phyloP scores from a whole-genome alignment of 2,797 vertebrate genomes.

The Lophura swinhoii region DNA sequence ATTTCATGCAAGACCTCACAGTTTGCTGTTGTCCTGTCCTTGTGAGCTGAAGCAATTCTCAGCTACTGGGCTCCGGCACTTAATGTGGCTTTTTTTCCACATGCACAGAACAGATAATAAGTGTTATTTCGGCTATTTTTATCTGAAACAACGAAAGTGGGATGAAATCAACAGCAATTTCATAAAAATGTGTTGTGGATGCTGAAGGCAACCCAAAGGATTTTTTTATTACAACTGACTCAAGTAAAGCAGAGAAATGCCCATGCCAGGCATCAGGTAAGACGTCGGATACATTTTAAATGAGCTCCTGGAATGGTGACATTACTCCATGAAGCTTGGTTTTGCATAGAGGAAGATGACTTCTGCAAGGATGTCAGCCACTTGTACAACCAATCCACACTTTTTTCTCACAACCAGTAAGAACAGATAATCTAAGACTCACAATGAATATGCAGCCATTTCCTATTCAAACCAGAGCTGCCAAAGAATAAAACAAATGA shows the following conservation, averaged over 20 bases:
- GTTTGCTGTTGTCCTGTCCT: neutral
- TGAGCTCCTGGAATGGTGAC: neutral
- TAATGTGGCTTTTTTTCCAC: neutral
- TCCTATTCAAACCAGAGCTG: neutral
- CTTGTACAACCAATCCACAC: neutral
- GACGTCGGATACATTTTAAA: neutral
- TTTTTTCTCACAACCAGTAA: neutral
- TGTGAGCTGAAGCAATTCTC: neutral
- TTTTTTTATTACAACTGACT: neutral
- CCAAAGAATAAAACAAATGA: neutral
- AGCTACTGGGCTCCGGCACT: neutral
- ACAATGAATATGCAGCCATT: neutral
- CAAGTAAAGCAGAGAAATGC: neutral
- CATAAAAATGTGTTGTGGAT: neutral
- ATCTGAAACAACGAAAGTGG: neutral
- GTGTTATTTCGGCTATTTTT: neutral
- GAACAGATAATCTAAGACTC: neutral
- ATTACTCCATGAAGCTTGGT: neutral
- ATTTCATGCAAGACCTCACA: accelerated
- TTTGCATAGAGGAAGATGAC: neutral
- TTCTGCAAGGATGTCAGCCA: neutral
- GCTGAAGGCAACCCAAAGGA: neutral
- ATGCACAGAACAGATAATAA: neutral
- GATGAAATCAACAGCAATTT: neutral
- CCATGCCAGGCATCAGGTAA: neutral